Evolutionary conservation across 37 sponge, comb jelly and placozoan genomes (phyloP).

Genomic region (Ianthella basta): DNA sequence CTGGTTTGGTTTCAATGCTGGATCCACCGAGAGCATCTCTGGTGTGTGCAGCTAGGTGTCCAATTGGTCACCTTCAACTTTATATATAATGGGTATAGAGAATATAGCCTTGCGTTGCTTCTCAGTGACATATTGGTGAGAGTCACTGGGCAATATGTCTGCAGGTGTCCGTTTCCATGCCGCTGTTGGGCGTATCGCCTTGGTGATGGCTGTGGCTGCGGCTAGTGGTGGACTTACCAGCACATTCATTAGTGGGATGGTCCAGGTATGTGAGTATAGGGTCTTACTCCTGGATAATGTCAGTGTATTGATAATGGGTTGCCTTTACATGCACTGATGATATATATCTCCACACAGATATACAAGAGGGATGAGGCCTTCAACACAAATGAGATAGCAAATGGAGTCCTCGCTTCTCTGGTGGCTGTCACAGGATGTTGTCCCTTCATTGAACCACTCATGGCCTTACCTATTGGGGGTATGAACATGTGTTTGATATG

Average conservation of each 20-base stretch:
- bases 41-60: constrained; percentile 37
- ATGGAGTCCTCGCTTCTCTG: constrained; percentile 71
- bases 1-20: constrained; percentile 91
- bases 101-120: too few relatives aligned
- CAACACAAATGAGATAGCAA: constrained; percentile 91
- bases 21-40: constrained; percentile 72
- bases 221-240: constrained; percentile 68
- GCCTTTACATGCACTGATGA: too few relatives aligned
- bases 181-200: constrained; percentile 81
- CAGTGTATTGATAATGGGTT: too few relatives aligned
- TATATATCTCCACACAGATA: too few relatives aligned
- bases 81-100: too few relatives aligned
- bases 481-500: too few relatives aligned
- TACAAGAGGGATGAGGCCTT: constrained; percentile 77
- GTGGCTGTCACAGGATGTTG: constrained; percentile 88
- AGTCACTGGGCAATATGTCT: too few relatives aligned
- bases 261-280: constrained; percentile 59
- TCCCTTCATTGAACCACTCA: constrained; percentile 74
- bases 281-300: too few relatives aligned
- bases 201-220: constrained; percentile 76
- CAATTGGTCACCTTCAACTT: too few relatives aligned
- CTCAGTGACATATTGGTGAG: too few relatives aligned
- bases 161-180: constrained; percentile 66
- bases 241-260: constrained; percentile 65
- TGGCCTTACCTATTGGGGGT: constrained; percentile 79